phyloP scores from a whole-genome alignment of 1,140 invertebrate species.

The Drusus annulatus region DNA sequence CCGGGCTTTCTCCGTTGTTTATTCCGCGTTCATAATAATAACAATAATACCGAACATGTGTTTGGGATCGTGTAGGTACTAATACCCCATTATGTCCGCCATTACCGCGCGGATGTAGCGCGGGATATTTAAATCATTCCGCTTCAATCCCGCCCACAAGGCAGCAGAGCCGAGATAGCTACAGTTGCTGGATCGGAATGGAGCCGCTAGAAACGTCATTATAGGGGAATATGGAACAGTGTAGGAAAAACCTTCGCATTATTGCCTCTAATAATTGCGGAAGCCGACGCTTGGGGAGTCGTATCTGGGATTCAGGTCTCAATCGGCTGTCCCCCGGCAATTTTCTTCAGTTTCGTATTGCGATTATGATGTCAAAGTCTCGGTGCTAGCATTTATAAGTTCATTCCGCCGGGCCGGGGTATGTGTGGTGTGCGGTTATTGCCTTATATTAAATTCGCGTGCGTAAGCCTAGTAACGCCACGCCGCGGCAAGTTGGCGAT shows the following conservation, averaged over 20 bases:
- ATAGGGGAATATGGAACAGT: not conserved
- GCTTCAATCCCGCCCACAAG: conserved; percentile 1
- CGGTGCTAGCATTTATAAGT: conserved; percentile 49
- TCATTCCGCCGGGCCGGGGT: conserved; percentile 38
- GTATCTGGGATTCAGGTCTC: conserved; percentile 3
- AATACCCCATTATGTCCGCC: conserved; percentile 35
- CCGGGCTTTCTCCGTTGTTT: conserved; percentile 35
- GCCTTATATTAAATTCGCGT: conserved; percentile 55
- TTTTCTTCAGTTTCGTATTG: conserved; percentile 14
- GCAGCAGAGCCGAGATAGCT: too few relatives aligned
- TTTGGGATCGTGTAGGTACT: conserved; percentile 25
- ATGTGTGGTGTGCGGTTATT: conserved; percentile 42
- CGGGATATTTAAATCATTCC: conserved; percentile 36
- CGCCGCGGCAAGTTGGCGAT: too few relatives aligned
- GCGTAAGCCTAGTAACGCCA: conserved; percentile 28
- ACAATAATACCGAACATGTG: conserved; percentile 41
- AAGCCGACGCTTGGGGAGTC: not conserved
- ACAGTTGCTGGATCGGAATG: too few relatives aligned
- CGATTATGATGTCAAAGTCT: conserved; percentile 43
- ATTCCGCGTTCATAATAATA: conserved; percentile 34
- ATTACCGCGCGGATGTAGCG: conserved; percentile 40
- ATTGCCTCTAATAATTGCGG: conserved; percentile 26
- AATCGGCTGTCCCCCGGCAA: not conserved
- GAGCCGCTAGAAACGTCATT: not conserved
- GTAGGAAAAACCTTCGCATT: conserved; percentile 27